Evolutionary conservation across 1,140 invertebrate genomes (phyloP).

Genomic region (Polypedilum pembai): DNA sequence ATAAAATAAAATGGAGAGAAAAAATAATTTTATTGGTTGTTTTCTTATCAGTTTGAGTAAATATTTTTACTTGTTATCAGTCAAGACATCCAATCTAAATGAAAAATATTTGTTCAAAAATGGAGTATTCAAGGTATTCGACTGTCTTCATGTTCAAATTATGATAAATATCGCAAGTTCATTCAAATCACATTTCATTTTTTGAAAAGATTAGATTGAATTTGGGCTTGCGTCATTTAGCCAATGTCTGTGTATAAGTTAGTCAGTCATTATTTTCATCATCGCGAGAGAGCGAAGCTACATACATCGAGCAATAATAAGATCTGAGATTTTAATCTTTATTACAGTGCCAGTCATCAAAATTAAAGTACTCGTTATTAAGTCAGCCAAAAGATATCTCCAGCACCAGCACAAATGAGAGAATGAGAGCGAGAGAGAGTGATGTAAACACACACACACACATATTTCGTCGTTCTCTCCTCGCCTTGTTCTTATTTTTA

Average conservation of each 20-base stretch:
- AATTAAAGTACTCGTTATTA: constrained; percentile 25
- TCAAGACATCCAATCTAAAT: too few species aligned
- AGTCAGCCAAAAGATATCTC: neutral
- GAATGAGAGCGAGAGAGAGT: neutral
- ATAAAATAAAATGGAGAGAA: too few species aligned
- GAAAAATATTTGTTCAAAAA: too few species aligned
- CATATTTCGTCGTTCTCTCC: neutral
- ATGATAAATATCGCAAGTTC: neutral
- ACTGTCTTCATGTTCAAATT: too few species aligned
- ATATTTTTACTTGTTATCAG: too few species aligned
- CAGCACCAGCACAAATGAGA: neutral
- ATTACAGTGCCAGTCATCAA: constrained; percentile 28
- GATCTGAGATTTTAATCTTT: constrained; percentile 24
- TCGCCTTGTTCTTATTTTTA: constrained; percentile 17
- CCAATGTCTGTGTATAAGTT: neutral
- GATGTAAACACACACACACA: constrained; percentile 12
- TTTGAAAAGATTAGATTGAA: neutral
- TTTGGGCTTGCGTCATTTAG: neutral
- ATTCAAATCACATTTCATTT: neutral
- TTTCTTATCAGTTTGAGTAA: too few species aligned
- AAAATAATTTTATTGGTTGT: too few species aligned
- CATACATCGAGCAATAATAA: neutral
- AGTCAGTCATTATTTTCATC: neutral
- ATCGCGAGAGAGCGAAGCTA: neutral
- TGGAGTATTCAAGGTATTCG: too few species aligned